Evolutionary conservation across 2,888 invertebrate genomes (phyloP), one percentile per base, ranked within the genome.

Genomic region (Carcina quercana): DNA sequence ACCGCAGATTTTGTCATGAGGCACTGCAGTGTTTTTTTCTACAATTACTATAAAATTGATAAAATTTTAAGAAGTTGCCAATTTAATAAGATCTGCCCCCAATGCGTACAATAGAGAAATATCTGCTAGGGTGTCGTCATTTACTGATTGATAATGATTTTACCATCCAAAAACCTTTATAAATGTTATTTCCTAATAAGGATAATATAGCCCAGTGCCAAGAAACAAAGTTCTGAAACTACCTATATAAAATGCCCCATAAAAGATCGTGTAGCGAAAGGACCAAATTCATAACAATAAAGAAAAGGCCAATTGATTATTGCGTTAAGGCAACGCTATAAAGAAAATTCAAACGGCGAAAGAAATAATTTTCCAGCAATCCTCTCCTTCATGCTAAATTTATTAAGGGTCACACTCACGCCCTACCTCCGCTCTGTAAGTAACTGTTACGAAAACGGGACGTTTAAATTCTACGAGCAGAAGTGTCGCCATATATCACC

Each of bases 401-500:
- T 79, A 80, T 79, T 72, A 73, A 74, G 73, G 80, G 75, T 74
- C 72, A 62, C 55, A 63, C 55, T 62, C 60, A 48, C 61, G 54
- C 69, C 69, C 63, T 63, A 52, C 64, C 64, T 62, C 50, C 43
- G 40, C 45, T 45, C 66, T 63, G 68, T 71, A 68, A 75, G 74
- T 71, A 72, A 71, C 68, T 57, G 69, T 69, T 64, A 66, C 59
- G 66, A 72, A 70, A 75, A 61, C 61, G 67, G 61, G 45, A 62
- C 75, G 79, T 76, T 80, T 73, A 79, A 79, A 82, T 78, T 80
- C 78, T 51, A 55, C 51, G 62, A 58, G 59, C 55, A 59, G 68
- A 73, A 78, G 62, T 76, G 79, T 73, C 70, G 63, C 58, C 55
- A 65, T 82, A 80, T 76, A 78, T 80, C 75, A 78, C 59, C 38